Conservation (phyloP, 2,888 invertebrate species). For the Cataglyphis livida region DNA sequence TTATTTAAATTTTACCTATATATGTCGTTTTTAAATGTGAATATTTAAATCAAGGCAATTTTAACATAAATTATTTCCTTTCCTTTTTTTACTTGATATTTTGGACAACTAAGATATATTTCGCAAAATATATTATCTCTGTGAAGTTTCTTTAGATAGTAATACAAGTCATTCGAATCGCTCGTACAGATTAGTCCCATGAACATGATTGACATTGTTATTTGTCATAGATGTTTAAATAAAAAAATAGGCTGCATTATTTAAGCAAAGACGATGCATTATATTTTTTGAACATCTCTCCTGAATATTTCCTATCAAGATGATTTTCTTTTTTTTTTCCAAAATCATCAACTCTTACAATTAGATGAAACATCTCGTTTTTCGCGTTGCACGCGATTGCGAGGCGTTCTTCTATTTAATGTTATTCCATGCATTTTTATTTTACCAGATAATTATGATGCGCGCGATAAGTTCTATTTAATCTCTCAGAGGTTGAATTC, state of each 20-base stretch:
- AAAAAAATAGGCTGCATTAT: not conserved
- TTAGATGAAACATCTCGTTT: not conserved
- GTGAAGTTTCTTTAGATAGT: not conserved
- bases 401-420: slow-evolving; percentile 11
- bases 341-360: not conserved
- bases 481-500: slow-evolving; percentile 35
- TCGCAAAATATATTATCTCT: not conserved
- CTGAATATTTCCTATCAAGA: not conserved
- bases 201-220: slow-evolving; percentile 1
- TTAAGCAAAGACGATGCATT: not conserved
- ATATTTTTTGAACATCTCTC: slow-evolving; percentile 1
- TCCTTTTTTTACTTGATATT: not conserved
- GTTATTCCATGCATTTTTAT: slow-evolving; percentile 32
- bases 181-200: not conserved
- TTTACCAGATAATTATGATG: slow-evolving; percentile 22
- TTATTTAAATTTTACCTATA: not conserved
- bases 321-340: not conserved
- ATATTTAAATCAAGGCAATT: not conserved
- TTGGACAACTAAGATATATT: not conserved
- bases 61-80: not conserved
- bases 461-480: slow-evolving; percentile 42
- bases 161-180: not conserved
- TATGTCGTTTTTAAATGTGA: not conserved
- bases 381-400: too few relatives aligned
- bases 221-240: not conserved